These are phyloP conservation scores for Cydia pomonella DNA, from an alignment of 1,140 invertebrate genomes.

Conservation along the genomic window DNA sequence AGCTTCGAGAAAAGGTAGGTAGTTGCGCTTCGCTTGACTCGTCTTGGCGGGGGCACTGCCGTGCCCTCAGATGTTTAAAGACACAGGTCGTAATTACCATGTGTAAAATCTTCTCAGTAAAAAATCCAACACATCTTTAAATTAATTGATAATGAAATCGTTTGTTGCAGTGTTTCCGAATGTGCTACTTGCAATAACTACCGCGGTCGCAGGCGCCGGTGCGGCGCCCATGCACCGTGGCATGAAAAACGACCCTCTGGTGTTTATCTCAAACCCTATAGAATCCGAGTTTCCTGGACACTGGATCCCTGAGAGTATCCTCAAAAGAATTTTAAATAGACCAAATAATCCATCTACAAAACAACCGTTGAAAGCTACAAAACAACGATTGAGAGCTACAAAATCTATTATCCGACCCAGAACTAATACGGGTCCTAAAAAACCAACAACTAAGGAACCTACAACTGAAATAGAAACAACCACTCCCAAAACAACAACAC, in stretches of 20 bases:
- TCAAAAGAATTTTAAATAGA: conserved; percentile 50
- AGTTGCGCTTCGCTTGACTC: too few species aligned
- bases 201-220: neutral
- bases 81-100: neutral
- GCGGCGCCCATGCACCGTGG: too few species aligned
- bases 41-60: too few species aligned
- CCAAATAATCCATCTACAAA: conserved; percentile 29
- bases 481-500: conserved; percentile 36
- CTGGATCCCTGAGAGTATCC: conserved; percentile 56
- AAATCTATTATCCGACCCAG: neutral
- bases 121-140: too few species aligned
- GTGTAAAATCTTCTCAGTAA: too few species aligned
- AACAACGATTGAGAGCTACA: conserved; percentile 18
- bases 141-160: too few species aligned
- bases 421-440: conserved; percentile 32
- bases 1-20: too few species aligned
- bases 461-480: conserved; percentile 26
- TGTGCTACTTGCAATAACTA: neutral
- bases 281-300: conserved; percentile 58
- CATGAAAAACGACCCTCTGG: conserved; percentile 40
- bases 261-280: conserved; percentile 56
- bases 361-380: conserved; percentile 28
- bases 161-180: conserved; percentile 13
- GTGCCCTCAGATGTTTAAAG: too few species aligned
- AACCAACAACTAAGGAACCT: conserved; percentile 35